A percentile compares a stretch with the other conserved stretches of the same genome.
Evolutionary conservation across 2,113 vertebrate species (phyloP).

Genomic region (Mesoclemmys tuberculata): DNA sequence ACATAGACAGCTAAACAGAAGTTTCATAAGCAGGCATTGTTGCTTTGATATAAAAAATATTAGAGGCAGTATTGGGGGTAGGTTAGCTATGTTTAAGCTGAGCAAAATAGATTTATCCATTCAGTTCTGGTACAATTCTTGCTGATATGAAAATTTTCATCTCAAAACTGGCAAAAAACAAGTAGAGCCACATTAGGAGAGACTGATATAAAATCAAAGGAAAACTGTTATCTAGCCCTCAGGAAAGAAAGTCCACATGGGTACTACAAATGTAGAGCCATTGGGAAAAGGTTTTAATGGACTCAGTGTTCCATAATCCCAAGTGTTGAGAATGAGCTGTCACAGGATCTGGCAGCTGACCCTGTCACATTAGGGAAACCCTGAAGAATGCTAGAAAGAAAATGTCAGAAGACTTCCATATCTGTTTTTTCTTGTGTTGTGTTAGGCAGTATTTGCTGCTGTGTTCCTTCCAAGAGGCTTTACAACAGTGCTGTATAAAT

Average conservation of each 20-base stretch:
- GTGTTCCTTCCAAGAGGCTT: not conserved
- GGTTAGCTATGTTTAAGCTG: not conserved
- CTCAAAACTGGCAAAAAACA: not conserved
- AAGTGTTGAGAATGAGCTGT: fast-evolving
- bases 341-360: not conserved
- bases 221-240: not conserved
- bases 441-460: not conserved
- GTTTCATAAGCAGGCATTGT: not conserved
- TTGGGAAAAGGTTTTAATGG: not conserved
- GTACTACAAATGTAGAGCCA: fast-evolving
- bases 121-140: not conserved
- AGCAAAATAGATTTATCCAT: not conserved
- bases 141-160: not conserved
- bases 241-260: fast-evolving
- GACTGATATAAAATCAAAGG: fast-evolving
- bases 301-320: not conserved
- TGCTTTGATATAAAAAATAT: fast-evolving
- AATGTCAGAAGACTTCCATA: not conserved
- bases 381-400: not conserved
- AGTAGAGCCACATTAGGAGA: not conserved
- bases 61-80: not conserved
- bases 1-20: not conserved
- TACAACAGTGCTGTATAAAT: not conserved
- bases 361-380: fast-evolving
- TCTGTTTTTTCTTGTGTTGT: not conserved